Base-by-base conservation (phyloP, 2,113 vertebrate genomes). In the Struthio camelus region DNA sequence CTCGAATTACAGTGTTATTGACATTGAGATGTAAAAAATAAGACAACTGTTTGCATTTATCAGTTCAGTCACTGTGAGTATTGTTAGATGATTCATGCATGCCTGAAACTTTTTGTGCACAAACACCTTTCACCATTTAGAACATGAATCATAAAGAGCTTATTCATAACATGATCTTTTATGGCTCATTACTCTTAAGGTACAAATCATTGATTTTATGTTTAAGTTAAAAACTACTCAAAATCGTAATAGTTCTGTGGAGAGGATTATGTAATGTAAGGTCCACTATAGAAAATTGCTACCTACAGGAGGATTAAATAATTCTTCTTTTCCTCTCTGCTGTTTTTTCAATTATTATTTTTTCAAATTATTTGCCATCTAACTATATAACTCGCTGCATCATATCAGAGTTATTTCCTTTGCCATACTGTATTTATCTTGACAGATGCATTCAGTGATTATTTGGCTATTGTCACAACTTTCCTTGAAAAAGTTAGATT, bases 261-360 rank as follows among this genome's bases (percentile, higher is more conserved):
- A 53, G 12, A 40, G 3, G 6, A n/a, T 42, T 64, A 50, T 9
- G 1, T 42, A 56, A 44, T 56, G 5, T 40, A 44, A 76, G 56
- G 40, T 40, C 3, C 11, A 27, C 32, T 58, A 27, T 28, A 67
- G 4, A 54, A 34, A 56, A 44, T 48, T 10, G 2, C 6, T 65
- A 13, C 13, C 14, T 34, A 34, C 2, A 17, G 38, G 11, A 53
- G n/a, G 61, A 36, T 36, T 15, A 27, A 59, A 27, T 1, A 87
- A 54, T 6, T 40, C 14, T 69, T 61, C 0, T 50, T 75, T 71
- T 62, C 3, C 4, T 70, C 23, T 61, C 4, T 8, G 1, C 0
- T 81, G 3, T 61, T 71, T 32, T 64, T 71, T 38, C 48, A 77
- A 22, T 22, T 3, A 0, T 0, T 32, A 5, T 51, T 77, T 77